A percentile compares a stretch with the other conserved stretches of the same genome.
Evolutionary conservation across 2,113 vertebrate species (phyloP).

Genomic region (Helogale parvula): DNA sequence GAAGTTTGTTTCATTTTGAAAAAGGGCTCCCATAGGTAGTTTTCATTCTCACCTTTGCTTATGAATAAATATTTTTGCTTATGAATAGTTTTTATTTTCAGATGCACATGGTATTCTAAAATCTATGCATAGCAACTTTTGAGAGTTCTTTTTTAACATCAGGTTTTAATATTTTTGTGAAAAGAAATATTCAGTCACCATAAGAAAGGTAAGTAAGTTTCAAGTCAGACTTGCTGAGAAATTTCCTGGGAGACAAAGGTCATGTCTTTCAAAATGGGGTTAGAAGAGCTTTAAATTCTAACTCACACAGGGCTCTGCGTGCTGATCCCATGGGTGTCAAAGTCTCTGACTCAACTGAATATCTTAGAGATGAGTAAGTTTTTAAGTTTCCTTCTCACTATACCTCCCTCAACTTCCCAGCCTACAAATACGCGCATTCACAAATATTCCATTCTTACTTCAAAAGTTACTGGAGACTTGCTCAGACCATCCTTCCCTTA

Average conservation of each 20-base stretch:
- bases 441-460: not conserved
- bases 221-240: not conserved
- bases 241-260: not conserved
- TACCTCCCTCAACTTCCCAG: not conserved
- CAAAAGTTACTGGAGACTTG: not conserved
- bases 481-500: not conserved
- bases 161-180: not conserved
- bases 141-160: not conserved
- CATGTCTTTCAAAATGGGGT: not conserved
- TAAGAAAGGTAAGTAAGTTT: constrained; percentile 22
- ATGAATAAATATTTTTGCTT: not conserved
- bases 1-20: constrained; percentile 20
- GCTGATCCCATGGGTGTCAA: not conserved
- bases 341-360: not conserved
- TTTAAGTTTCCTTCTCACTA: not conserved
- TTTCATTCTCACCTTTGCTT: not conserved
- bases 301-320: not conserved
- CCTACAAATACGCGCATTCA: not conserved
- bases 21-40: not conserved
- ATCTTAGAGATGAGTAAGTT: not conserved
- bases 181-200: not conserved
- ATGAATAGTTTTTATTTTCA: not conserved
- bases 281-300: not conserved
- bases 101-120: not conserved
- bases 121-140: not conserved